Evolutionary conservation across 2,113 vertebrate genomes (phyloP).

Genomic region (Mormyrus iriodes): DNA sequence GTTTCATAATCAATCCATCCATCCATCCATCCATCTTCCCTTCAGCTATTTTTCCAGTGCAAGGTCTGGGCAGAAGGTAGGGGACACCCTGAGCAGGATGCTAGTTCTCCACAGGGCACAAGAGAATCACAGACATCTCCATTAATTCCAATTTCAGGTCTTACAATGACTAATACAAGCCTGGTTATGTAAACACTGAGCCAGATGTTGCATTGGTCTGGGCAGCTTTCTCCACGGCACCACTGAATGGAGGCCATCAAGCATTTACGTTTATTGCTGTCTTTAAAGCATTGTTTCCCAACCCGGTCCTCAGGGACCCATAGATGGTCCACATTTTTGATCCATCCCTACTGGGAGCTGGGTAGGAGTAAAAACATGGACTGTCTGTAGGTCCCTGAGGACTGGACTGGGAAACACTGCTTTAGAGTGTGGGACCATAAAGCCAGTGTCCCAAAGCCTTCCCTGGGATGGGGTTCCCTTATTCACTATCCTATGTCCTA

Average conservation of each 20-base stretch:
- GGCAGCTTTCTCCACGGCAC: slow-evolving; percentile 12
- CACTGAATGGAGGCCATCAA: slow-evolving; percentile 30
- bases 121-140: neutral
- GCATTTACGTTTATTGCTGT: slow-evolving; percentile 38
- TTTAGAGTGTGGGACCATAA: neutral
- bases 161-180: neutral
- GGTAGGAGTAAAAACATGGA: neutral
- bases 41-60: neutral
- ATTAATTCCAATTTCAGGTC: neutral
- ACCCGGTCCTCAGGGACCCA: neutral
- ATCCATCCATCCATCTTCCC: neutral
- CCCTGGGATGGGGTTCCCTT: neutral
- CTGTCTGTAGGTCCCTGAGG: neutral
- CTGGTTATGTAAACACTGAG: neutral
- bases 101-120: neutral
- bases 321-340: neutral
- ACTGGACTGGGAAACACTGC: neutral
- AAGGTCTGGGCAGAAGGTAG: neutral
- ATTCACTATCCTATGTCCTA: neutral
- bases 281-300: neutral
- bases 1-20: neutral
- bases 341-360: neutral
- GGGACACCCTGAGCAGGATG: neutral
- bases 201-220: slow-evolving; percentile 26
- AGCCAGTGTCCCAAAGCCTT: neutral